Percentiles rank a stretch among this genome's conserved stretches.
phyloP scores from a whole-genome alignment of 2,113 vertebrate genomes.

The Esox niger region DNA sequence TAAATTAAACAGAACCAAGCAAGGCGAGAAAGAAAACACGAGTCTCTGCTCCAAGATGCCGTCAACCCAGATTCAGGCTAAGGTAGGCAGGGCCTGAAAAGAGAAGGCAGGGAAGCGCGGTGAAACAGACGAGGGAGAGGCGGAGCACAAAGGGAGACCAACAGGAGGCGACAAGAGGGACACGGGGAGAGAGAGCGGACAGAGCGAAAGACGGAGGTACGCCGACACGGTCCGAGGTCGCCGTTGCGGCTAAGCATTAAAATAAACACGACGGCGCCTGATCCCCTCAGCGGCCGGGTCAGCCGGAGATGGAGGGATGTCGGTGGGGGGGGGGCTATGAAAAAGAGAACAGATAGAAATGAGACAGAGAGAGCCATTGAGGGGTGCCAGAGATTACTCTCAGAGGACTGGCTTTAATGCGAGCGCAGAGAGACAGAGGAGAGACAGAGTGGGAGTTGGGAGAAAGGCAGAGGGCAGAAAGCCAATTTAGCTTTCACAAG shows the following conservation, averaged over 20 bases:
- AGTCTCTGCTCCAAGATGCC: background rate
- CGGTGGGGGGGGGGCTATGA: background rate
- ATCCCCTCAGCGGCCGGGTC: background rate
- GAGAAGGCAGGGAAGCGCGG: background rate
- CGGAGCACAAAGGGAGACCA: constrained; percentile 8
- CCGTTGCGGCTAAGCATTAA: background rate
- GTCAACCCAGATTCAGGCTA: constrained; percentile 7
- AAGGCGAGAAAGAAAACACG: background rate
- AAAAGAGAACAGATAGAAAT: background rate
- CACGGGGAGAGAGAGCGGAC: background rate
- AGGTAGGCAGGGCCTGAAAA: background rate
- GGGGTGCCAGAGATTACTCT: background rate
- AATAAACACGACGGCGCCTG: constrained; percentile 4
- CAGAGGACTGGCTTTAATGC: background rate
- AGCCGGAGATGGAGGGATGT: background rate
- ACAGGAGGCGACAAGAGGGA: background rate
- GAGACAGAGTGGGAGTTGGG: constrained; percentile 4
- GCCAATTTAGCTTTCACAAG: constrained; percentile 65
- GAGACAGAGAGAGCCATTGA: background rate
- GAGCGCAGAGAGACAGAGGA: constrained; percentile 26
- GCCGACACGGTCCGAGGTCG: background rate
- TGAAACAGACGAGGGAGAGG: background rate
- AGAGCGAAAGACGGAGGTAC: background rate
- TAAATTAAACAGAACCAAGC: background rate
- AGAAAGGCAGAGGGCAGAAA: constrained; percentile 51